Evolutionary conservation across 2,113 vertebrate species (phyloP), one percentile per base, ranked within the genome.

Genomic region (Eubucco bourcierii): DNA sequence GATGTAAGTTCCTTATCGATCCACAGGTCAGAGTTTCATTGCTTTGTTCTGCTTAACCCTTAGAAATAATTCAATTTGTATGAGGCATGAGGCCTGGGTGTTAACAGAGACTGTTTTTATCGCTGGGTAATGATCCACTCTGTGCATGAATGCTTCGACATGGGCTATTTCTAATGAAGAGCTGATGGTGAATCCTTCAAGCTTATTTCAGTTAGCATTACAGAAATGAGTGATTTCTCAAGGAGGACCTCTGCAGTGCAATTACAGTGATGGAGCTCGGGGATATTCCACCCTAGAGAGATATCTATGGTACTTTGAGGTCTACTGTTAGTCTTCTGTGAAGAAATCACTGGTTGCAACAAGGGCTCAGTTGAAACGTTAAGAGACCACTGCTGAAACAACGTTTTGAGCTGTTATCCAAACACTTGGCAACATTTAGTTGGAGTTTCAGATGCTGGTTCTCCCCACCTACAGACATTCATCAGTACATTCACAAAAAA

Each of bases 1-100:
- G 75, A 90, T 86, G 66, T 84, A 97, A 85, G 80, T 72, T 95
- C 73, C 68, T 67, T 96, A 95, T 97, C 12, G 95, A 96, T 96
- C 79, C 75, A 75, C 46, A 65, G 94, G 95, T 97, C 95, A 97
- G 90, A 83, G 44, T n/a, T 91, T 89, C 79, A 83, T 79, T 52
- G 61, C 77, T 96, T 96, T 94, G 78, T 77, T 94, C 83, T 93
- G 47, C 89, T 95, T 95, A 96, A 96, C 93, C 81, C 88, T 59
- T 87, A 94, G 93, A 95, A 90, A 92, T 93, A 94, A 86, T 81
- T 92, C 80, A 88, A 85, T 93, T 84, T 85, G 75, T 77, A n/a
- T 63, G 74, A 95, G 20, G 12, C 65, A 41, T 34, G 65, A 89
- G 64, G 82, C 80, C 63, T 80, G 31, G 27, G 37, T 90, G 76